phyloP scores from a whole-genome alignment of 2,888 invertebrate genomes.

The Sialis fuliginosa region DNA sequence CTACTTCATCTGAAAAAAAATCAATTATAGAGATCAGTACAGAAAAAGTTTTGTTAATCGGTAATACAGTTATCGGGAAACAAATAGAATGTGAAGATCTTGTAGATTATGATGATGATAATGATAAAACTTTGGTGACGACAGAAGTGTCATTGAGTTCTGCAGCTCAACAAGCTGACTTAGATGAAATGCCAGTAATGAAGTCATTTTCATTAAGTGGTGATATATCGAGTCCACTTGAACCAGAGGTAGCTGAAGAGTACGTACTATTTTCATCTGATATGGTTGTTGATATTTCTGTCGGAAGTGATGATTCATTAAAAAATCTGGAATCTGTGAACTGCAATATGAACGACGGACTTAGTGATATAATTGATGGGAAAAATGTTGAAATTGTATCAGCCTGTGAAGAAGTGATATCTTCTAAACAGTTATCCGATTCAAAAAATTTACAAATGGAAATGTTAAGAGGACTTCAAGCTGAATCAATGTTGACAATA shows the following conservation, averaged over 20 bases:
- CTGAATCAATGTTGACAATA: conserved; percentile 25
- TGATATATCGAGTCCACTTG: conserved; percentile 40
- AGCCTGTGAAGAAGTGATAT: conserved; percentile 9
- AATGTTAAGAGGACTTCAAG: conserved; percentile 22
- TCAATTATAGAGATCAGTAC: not conserved
- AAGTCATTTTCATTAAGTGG: conserved; percentile 35
- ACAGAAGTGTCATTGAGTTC: conserved; percentile 39
- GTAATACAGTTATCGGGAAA: not conserved
- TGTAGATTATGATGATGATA: conserved; percentile 37
- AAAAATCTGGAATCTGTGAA: conserved; percentile 22
- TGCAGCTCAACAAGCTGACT: conserved; percentile 36
- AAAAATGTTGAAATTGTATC: conserved; percentile 17
- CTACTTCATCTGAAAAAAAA: conserved; percentile 7
- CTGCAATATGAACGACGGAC: conserved; percentile 20
- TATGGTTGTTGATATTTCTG: conserved; percentile 37
- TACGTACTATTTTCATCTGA: conserved; percentile 45
- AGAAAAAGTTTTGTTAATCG: not conserved
- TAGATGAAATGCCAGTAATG: conserved; percentile 37
- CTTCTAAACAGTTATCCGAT: conserved; percentile 2
- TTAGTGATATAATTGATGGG: conserved; percentile 16
- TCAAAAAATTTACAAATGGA: conserved; percentile 7
- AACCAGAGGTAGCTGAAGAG: conserved; percentile 38
- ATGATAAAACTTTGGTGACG: conserved; percentile 35
- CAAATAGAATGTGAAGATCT: conserved; percentile 10
- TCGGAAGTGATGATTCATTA: conserved; percentile 33